Conservation (phyloP, 1,140 invertebrate species). For the Manduca sexta region DNA sequence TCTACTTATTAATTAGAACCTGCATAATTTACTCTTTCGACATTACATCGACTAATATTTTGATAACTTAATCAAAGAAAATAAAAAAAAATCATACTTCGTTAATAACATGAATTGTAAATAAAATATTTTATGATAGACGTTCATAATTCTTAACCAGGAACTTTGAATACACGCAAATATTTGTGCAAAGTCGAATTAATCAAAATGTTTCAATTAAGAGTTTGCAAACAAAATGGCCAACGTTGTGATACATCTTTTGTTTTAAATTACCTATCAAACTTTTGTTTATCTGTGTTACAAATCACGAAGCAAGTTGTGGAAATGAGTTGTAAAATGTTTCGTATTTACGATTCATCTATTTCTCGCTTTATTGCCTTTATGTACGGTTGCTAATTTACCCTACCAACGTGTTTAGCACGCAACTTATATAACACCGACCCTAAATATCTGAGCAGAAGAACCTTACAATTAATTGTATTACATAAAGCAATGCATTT, state of each 20-base stretch:
- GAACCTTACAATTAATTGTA: not conserved
- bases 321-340: constrained; percentile 17
- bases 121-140: too few relatives aligned
- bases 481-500: constrained; percentile 1
- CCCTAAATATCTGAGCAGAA: not conserved
- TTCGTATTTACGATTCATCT: constrained; percentile 28
- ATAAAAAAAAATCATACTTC: not conserved
- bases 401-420: constrained; percentile 13
- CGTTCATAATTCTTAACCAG: too few relatives aligned
- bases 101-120: too few relatives aligned
- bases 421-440: constrained; percentile 14
- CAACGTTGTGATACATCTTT: not conserved
- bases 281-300: constrained; percentile 19
- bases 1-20: too few relatives aligned
- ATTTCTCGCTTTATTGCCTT: constrained; percentile 29
- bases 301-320: constrained; percentile 12
- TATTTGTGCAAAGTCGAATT: constrained; percentile 6
- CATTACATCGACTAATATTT: too few relatives aligned
- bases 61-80: not conserved
- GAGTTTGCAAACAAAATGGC: not conserved
- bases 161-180: not conserved
- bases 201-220: constrained; percentile 1
- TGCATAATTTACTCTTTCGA: too few relatives aligned
- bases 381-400: constrained; percentile 22
- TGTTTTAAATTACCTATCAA: constrained; percentile 6